phyloP scores from a whole-genome alignment of 2,797 vertebrate genomes.

The Sebastes melanostomus region DNA sequence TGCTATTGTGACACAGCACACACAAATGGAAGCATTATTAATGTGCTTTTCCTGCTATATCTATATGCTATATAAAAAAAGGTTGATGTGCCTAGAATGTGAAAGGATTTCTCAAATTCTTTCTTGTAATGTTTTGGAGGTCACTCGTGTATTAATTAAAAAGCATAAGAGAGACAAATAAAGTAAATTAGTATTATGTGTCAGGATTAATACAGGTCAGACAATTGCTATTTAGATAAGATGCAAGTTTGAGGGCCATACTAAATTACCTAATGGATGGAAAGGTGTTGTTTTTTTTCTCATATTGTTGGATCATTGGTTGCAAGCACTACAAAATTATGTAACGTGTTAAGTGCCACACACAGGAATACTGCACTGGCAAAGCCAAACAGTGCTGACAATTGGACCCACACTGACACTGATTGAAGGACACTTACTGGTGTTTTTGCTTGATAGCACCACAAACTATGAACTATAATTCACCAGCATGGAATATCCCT shows the following conservation, averaged over 20 bases:
- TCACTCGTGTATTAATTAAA: background rate
- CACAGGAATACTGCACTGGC: background rate
- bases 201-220: background rate
- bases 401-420: conserved; percentile 3
- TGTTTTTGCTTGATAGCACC: background rate
- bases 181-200: background rate
- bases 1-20: background rate
- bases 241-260: background rate
- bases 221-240: background rate
- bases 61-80: background rate
- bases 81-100: background rate
- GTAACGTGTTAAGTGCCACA: conserved; percentile 18
- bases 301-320: background rate
- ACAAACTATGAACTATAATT: background rate
- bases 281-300: background rate
- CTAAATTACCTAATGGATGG: background rate
- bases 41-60: background rate
- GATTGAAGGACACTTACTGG: conserved; percentile 14
- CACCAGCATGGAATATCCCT: background rate
- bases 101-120: background rate
- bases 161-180: background rate
- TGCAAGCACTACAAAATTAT: background rate
- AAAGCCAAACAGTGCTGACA: conserved; percentile 10
- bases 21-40: background rate
- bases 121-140: background rate